These are phyloP conservation scores for Amphipoea lucens DNA, from an alignment of 2,888 invertebrate genomes.

Conservation along the genomic window DNA sequence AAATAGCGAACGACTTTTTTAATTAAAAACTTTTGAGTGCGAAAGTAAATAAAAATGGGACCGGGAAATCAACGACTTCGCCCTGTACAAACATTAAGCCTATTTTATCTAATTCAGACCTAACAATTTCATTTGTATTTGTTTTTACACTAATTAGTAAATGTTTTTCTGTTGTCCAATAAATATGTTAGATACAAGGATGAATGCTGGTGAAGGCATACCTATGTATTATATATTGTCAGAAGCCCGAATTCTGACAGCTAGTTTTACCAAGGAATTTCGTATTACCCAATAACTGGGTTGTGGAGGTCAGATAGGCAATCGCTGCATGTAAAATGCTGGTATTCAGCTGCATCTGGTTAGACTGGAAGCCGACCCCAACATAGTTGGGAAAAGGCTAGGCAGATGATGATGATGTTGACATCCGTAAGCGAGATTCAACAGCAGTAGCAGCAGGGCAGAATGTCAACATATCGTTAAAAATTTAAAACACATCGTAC, in stretches of 20 bases:
- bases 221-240: too few species aligned
- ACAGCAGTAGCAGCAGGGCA: too few species aligned
- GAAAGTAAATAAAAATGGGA: conserved; percentile 38
- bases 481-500: not conserved
- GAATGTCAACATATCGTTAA: not conserved
- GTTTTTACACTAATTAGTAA: conserved; percentile 23
- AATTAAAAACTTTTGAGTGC: conserved; percentile 51
- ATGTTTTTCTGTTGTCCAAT: conserved; percentile 9
- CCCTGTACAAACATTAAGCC: conserved; percentile 19
- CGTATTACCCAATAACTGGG: too few species aligned
- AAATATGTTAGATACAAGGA: not conserved
- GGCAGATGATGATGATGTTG: not conserved
- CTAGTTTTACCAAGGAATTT: too few species aligned
- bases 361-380: too few species aligned
- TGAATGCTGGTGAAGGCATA: not conserved
- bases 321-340: too few species aligned
- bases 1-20: conserved; percentile 53
- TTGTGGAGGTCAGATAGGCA: too few species aligned
- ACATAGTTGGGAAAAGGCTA: too few species aligned
- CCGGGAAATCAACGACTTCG: conserved; percentile 27
- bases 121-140: conserved; percentile 20
- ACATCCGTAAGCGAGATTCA: too few species aligned
- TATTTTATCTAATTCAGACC: conserved; percentile 40
- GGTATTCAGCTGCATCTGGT: too few species aligned
- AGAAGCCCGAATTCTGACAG: too few species aligned